phyloP scores from a whole-genome alignment of 2,797 vertebrate genomes.

The Harpagifer antarcticus region DNA sequence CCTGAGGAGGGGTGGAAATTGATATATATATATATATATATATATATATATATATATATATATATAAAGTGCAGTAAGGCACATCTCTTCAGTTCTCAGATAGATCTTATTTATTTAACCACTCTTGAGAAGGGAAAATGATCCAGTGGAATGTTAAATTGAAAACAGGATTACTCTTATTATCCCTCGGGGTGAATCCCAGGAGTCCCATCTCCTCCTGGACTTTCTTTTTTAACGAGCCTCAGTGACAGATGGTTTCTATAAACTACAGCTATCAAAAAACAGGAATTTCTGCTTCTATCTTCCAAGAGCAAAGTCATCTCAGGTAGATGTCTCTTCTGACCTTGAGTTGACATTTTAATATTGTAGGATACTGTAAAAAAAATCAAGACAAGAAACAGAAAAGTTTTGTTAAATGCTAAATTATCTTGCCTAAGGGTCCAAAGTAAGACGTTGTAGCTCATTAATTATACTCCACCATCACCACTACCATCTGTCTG shows the following conservation, averaged over 20 bases:
- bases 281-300: constrained; percentile 18
- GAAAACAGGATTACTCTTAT: constrained; percentile 29
- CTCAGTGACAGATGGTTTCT: constrained; percentile 57
- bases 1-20: constrained; percentile 28
- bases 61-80: background rate
- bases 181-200: constrained; percentile 22
- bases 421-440: too few species aligned
- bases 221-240: constrained; percentile 41
- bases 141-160: constrained; percentile 42
- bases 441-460: too few species aligned
- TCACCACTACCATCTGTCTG: too few species aligned
- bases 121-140: background rate
- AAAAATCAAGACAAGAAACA: too few species aligned
- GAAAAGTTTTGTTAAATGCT: background rate
- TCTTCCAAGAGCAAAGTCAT: background rate
- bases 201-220: constrained; percentile 17
- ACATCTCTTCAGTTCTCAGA: constrained; percentile 16
- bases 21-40: constrained; percentile 3
- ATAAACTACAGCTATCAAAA: constrained; percentile 29
- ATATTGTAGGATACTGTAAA: background rate
- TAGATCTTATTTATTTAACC: constrained; percentile 11
- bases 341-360: constrained; percentile 27
- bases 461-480: too few species aligned
- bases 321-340: constrained; percentile 20
- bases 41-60: too few species aligned